Base-by-base conservation (phyloP, 2,888 invertebrate genomes). In the Schizotus pectinicornis region DNA sequence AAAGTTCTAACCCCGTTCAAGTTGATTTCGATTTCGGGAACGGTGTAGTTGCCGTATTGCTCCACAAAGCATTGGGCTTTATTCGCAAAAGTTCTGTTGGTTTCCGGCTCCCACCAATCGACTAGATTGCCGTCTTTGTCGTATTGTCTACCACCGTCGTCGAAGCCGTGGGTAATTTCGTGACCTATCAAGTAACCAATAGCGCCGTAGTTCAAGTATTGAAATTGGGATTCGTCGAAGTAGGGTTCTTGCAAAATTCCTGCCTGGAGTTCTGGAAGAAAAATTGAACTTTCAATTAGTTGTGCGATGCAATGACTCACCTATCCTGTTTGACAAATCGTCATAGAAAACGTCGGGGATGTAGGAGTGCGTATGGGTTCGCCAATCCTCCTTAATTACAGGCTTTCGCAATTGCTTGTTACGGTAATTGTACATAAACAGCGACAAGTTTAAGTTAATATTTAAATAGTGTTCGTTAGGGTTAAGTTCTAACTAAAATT, bases 1-100 rank as follows among this genome's bases (percentile, higher is more conserved):
- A 93, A 92, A 0, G 94, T 94, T 71, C 91, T 91, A 51, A 93
- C 87, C 46, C 95, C 95, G 72, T 94, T 93, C 49, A 95, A 74
- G 92, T 92, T 87, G 64, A 92, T 77, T 45, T 83, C 84, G 1
- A 91, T 88, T 77, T 87, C 86, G 35, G 84, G 82, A 6, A 89
- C 89, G 0, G 90, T 89, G 75, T 89, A 94, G 79, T 93, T 93
- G 53, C 90, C 89, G 73, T 95, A 95, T 77, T 95, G 95, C 64
- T 92, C 84, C 63, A 94, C 91, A 69, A 95, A 91, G 75, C 95
- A 95, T 72, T 88, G 85, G 0, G 93, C 89, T 72, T 88, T 89
- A 62, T 88, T 83, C 52, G 91, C 80, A 75, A 92, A 95, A 37
- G 86, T 86, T 63, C 86, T 84, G 70, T 92, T 90, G 0, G 94